Percentiles rank a stretch among this genome's conserved stretches.
phyloP scores from a whole-genome alignment of 2,797 vertebrate species.

The Xyrichtys novacula region DNA sequence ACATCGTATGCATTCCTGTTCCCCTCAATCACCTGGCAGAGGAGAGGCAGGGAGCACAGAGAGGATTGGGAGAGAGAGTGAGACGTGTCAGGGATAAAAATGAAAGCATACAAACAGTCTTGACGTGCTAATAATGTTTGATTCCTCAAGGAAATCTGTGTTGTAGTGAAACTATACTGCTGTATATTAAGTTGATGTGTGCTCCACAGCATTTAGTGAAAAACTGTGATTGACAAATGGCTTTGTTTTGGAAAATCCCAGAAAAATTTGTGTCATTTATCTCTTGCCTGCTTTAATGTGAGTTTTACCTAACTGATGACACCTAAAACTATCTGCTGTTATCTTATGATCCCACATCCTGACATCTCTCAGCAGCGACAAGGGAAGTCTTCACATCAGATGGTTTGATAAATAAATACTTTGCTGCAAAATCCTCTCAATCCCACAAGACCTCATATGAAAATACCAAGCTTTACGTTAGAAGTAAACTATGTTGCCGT shows the following conservation, averaged over 20 bases:
- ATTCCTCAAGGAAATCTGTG: neutral
- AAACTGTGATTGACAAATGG: neutral
- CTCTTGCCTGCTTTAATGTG: neutral
- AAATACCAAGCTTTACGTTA: neutral
- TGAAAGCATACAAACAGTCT: neutral
- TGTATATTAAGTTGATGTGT: neutral
- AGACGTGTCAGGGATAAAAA: conserved; percentile 4
- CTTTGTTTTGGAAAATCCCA: neutral
- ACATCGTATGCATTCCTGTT: conserved; percentile 96
- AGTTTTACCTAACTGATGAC: neutral
- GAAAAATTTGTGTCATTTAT: neutral
- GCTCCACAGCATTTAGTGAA: neutral
- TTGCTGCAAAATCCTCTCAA: neutral
- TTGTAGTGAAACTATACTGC: neutral
- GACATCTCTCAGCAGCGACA: neutral
- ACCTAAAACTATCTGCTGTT: neutral
- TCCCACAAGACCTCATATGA: too few relatives aligned
- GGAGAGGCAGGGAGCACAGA: conserved; percentile 4
- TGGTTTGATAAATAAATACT: neutral
- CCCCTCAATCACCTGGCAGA: conserved; percentile 91
- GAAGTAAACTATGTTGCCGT: neutral
- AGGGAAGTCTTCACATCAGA: neutral
- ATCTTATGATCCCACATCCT: neutral
- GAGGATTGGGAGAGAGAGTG: neutral
- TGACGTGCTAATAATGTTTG: neutral